Base-by-base conservation (phyloP, 2,113 vertebrate species). In the Syngnathoides biaculeatus region DNA sequence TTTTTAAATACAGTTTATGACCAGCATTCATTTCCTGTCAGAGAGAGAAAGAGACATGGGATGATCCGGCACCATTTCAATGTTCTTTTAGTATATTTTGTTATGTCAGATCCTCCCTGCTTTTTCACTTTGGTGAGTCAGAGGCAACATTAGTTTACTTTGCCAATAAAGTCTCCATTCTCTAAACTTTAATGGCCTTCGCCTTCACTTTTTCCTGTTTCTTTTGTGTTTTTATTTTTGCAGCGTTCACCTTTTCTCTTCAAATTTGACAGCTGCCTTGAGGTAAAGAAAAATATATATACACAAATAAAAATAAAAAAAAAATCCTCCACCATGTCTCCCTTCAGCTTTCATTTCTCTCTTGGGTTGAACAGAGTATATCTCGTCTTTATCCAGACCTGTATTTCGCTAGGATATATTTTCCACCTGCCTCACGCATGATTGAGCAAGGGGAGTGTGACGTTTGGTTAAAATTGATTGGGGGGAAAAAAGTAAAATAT, bases 341-440 rank as follows among this genome's bases (percentile, higher is more conserved):
- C 60, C 67, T 73, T 40, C 57, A 77, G 67, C 67, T n/a, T 72
- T 77, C 58, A n/a, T 60, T 35, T 48, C 19, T 48, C 73, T 71
- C 66, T 64, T 2, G 35, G 73, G 74, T 75, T 81, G 64, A 61
- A 67, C 62, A 43, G 69, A 71, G 67, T 74, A 77, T 71, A 76
- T 73, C 71, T 79, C 72, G 83, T 80, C 74, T 87, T 79, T 82
- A 88, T 86, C 78, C 75, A 74, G 80, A 79, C 68, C 81, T 85
- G 81, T 84, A 86, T 81, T 80, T 85, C 81, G 82, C 26, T 4
- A 47, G 57, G 71, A 77, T 77, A 60, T 79, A 79, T 84, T 83
- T 80, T 66, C 57, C 72, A 68, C 81, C 71, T 75, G 78, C 79
- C 73, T 76, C 24, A 22, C 68, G 65, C 76, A 42, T 78, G 83